These are phyloP conservation scores for Alces alces DNA, from an alignment of 2,113 vertebrate genomes.

Conservation along the genomic window DNA sequence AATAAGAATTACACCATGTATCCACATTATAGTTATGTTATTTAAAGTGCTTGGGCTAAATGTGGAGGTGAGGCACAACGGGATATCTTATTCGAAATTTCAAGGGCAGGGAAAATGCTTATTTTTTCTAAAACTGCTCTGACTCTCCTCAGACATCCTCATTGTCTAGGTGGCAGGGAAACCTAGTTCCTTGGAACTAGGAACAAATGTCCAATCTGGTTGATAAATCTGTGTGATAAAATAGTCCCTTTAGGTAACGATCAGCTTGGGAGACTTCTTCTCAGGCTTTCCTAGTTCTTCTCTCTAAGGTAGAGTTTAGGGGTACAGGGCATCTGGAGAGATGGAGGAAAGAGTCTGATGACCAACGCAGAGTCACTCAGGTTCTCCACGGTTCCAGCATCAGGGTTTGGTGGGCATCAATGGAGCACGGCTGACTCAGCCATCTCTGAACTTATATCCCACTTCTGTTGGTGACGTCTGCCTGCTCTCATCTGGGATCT, in stretches of 20 bases:
- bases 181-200: neutral
- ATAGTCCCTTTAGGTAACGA: neutral
- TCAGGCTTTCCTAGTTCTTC: neutral
- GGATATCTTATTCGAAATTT: neutral
- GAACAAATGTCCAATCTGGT: neutral
- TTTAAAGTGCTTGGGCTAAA: neutral
- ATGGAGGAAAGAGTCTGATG: neutral
- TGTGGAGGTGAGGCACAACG: neutral
- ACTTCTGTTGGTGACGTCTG: neutral
- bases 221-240: neutral
- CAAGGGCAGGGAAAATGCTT: neutral
- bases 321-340: rapidly evolving
- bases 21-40: neutral
- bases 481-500: neutral
- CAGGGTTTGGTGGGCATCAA: neutral
- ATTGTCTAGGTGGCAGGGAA: neutral
- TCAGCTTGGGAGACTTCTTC: neutral
- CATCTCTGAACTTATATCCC: neutral
- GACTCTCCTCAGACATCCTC: neutral
- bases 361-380: neutral
- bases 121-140: neutral
- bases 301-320: neutral
- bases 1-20: neutral
- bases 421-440: too few species aligned
- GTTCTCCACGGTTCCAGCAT: neutral